Evolutionary conservation across 2,113 vertebrate genomes (phyloP).

Genomic region (Hiodon tergisus): DNA sequence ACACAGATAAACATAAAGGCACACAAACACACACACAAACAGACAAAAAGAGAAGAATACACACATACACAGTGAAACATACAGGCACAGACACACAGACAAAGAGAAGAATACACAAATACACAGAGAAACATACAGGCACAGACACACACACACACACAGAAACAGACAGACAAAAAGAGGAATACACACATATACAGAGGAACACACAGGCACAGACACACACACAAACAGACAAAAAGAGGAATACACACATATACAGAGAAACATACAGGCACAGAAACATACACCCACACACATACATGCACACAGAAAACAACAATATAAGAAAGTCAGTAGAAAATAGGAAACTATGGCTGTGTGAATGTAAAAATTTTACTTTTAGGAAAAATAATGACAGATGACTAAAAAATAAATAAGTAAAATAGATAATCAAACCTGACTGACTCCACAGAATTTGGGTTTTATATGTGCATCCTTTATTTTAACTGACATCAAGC

Average conservation of each 20-base stretch:
- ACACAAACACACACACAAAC: background rate
- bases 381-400: too few species aligned
- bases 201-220: too few species aligned
- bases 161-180: background rate
- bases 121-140: background rate
- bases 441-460: too few species aligned
- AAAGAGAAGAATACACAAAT: background rate
- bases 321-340: too few species aligned
- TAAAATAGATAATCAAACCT: too few species aligned
- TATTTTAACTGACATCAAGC: constrained; percentile 16
- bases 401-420: too few species aligned
- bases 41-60: background rate
- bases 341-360: too few species aligned
- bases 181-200: too few species aligned
- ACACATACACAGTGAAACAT: background rate
- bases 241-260: too few species aligned
- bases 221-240: too few species aligned
- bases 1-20: background rate
- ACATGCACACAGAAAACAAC: background rate
- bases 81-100: background rate
- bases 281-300: background rate
- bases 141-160: background rate
- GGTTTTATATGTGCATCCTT: background rate
- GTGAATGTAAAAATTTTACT: too few species aligned
- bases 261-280: too few species aligned